Evolutionary conservation across 2,888 invertebrate genomes (phyloP).

Genomic region (Cheiracanthium punctorium): DNA sequence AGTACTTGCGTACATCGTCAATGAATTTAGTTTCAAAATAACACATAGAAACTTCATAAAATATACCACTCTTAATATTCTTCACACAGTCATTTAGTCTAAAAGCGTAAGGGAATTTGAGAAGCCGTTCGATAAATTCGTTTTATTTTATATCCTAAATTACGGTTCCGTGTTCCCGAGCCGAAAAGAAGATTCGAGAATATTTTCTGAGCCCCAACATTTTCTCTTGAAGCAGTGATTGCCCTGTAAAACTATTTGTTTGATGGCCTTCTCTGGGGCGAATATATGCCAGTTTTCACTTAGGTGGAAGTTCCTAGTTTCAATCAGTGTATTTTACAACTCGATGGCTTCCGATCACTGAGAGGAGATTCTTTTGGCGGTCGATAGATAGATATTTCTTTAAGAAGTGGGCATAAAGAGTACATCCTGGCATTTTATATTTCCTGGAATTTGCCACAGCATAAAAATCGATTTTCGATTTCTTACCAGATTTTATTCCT

Average conservation of each 20-base stretch:
- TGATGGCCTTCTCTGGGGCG: not conserved
- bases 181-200: not conserved
- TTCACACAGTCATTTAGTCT: too few species aligned
- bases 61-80: too few species aligned
- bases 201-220: not conserved
- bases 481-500: not conserved
- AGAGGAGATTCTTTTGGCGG: not conserved
- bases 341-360: not conserved
- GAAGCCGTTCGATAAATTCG: not conserved
- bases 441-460: too few species aligned
- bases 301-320: not conserved
- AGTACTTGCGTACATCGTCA: too few species aligned
- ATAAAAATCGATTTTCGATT: slow-evolving; percentile 1
- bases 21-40: too few species aligned
- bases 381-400: not conserved
- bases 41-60: too few species aligned
- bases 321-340: not conserved
- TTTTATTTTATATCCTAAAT: not conserved
- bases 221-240: not conserved
- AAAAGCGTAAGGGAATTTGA: too few species aligned
- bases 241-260: not conserved
- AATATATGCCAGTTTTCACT: not conserved
- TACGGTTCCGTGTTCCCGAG: not conserved
- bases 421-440: not conserved
- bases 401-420: not conserved